Evolutionary conservation across 2,888 invertebrate genomes (phyloP).

Genomic region (Plagodis dolabraria): DNA sequence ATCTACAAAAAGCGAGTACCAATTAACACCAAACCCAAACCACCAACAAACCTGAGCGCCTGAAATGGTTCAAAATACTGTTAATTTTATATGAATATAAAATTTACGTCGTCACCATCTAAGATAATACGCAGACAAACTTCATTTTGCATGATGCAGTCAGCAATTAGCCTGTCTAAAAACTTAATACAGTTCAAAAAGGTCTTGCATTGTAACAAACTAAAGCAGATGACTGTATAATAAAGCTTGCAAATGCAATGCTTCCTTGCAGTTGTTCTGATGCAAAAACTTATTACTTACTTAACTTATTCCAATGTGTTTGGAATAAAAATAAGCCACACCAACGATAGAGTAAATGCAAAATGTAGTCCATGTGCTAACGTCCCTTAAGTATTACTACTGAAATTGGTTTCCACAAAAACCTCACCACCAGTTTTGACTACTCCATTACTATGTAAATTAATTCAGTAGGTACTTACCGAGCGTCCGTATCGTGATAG

Average conservation of each 20-base stretch:
- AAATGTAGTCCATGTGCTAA: slow-evolving; percentile 18
- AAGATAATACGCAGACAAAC: no score
- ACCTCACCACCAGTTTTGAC: slow-evolving; percentile 27
- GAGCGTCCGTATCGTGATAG: slow-evolving; percentile 94
- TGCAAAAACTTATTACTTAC: neutral
- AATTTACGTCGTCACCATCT: no score
- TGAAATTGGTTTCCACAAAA: slow-evolving; percentile 18
- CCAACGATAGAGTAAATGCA: slow-evolving; percentile 6
- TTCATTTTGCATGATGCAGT: no score
- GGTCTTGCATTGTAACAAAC: no score
- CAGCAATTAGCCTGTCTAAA: no score
- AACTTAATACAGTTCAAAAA: no score
- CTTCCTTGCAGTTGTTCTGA: no score
- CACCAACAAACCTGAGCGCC: slow-evolving; percentile 38
- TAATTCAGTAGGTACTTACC: slow-evolving; percentile 84
- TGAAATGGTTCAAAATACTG: slow-evolving; percentile 33
- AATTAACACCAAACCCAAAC: slow-evolving; percentile 54
- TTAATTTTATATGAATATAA: slow-evolving; percentile 5
- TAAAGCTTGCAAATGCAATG: no score
- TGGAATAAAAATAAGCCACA: neutral
- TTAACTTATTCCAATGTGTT: neutral
- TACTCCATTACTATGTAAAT: slow-evolving; percentile 27
- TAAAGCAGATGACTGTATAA: no score
- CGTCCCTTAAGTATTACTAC: slow-evolving; percentile 6
- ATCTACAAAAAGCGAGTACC: slow-evolving; percentile 83